Evolutionary conservation across 2,113 vertebrate species (phyloP), one percentile per base, ranked within the genome.

Genomic region (Gymnarchus niloticus): DNA sequence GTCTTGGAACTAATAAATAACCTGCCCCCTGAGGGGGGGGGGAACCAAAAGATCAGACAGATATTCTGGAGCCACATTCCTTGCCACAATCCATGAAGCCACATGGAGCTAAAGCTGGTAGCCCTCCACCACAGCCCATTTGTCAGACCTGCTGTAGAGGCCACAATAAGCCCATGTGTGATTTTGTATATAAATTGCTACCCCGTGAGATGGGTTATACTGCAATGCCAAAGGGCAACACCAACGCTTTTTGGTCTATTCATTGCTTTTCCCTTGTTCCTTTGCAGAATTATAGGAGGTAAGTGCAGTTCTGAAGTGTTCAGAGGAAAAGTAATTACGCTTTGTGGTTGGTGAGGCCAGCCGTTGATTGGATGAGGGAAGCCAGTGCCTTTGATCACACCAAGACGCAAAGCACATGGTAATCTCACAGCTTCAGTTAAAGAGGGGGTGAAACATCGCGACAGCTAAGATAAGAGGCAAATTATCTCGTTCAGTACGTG

Each of bases 361-460:
- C 41, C 65, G 65, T 76, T 85, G 12, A 85, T 56, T 85, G 84
- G 84, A 69, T 0, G 65, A 76, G 23, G 65, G 65, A 17, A 73
- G 48, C 44, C 65, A 85, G 51, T 51, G 84, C 28, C 51, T 85
- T 85, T 85, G 65, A 85, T 33, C 65, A 41, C 28, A 49, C 65
- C 5, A 21, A 14, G 28, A 77, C 49, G 37, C 19, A 46, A 56
- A 21, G 10, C 9, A 9, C 21, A 56, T 77, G 19, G 65, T 17
- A 41, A 14, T 37, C 33, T 44, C 51, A 3, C 80, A 25, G 46
- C 77, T 48, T 12, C 7, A 14, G 8, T 80, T 80, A 51, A 80
- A 51, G 86, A 41, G n/a, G 6, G 61, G 61, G 23, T 69, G 85
- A 86, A 87, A 85, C 85, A 83, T 86, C 87, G 84, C 81, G 49